A percentile compares a stretch with the other conserved stretches of the same genome.
Conservation (phyloP, 2,797 vertebrate species). For the Sebastes wilsoni region DNA sequence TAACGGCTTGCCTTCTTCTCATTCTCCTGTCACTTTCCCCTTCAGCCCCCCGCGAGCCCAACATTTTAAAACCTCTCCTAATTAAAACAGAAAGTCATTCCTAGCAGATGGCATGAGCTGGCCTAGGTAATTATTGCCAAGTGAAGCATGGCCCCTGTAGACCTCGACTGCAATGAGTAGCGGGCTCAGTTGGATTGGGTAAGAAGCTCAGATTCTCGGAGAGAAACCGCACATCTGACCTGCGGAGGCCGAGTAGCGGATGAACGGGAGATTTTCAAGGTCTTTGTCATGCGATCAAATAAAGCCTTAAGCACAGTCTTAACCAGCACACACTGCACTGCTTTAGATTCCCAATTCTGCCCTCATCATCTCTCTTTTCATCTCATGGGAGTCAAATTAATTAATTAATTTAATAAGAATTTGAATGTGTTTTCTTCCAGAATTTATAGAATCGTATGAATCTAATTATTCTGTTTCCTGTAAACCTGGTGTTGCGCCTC, state of each 20-base stretch:
- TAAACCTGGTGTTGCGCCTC: constrained; percentile 9
- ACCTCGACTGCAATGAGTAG: constrained; percentile 57
- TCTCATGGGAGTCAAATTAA: constrained; percentile 35
- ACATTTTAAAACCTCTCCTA: constrained; percentile 62
- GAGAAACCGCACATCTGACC: constrained; percentile 34
- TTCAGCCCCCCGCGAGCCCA: constrained; percentile 12
- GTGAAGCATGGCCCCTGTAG: constrained; percentile 66
- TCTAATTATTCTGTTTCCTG: constrained; percentile 42
- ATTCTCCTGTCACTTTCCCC: constrained; percentile 25
- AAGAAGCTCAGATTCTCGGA: constrained; percentile 26
- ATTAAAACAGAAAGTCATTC: constrained; percentile 73
- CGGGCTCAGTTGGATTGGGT: constrained; percentile 26
- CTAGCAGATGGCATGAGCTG: constrained; percentile 73
- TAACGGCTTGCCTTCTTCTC: constrained; percentile 7
- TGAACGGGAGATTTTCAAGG: constrained; percentile 28
- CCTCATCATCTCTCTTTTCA: constrained; percentile 1
- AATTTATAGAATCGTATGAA: constrained; percentile 37
- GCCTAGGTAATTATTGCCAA: constrained; percentile 72
- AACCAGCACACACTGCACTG: neutral
- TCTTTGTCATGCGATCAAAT: constrained; percentile 25
- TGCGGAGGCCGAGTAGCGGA: constrained; percentile 3
- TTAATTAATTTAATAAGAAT: constrained; percentile 32
- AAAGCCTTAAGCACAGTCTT: constrained; percentile 5
- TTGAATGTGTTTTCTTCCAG: constrained; percentile 1
- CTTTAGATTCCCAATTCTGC: neutral